Base-by-base conservation (phyloP, 2,797 vertebrate genomes). In the Nothura maculosa region DNA sequence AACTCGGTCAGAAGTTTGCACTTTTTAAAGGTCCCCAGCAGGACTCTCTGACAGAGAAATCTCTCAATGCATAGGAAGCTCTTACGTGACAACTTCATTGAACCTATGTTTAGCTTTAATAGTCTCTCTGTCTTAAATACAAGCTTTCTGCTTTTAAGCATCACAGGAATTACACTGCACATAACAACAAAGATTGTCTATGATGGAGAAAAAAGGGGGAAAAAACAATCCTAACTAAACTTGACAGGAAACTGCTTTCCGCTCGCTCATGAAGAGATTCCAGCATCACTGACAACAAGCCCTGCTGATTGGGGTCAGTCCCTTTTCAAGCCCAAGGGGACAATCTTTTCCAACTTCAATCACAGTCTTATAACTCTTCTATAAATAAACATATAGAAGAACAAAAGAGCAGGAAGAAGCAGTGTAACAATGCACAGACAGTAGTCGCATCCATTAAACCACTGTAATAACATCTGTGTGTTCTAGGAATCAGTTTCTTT, bases 271-370 rank as follows among this genome's bases (percentile, higher is more conserved):
- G 80, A 93, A 88, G 40, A 34, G 88, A 66, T 61, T 92, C 69
- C 80, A 61, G 54, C 40, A 91, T 69, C 89, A 94, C 78, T 93
- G 81, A 95, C 91, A 83, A 78, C 50, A 94, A 96, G 70, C 28
- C 67, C 83, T 76, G 82, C 75, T 96, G 92, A 95, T 89, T 94
- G 84, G 47, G 76, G 69, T 94, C 86, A 94, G 78, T 91, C 81
- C 58, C 48, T 96, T 96, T 89, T 85, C 79, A 96, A 95, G 89
- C 72, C 61, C 73, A 85, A 94, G 90, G 86, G 90, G 80, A 93
- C 40, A 17, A 11, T 91, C 40, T 91, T 86, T 79, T 96, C 94
- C 40, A 90, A 80, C 79, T 95, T 96, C 94, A 94, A 73, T 84
- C 60, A 95, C 45, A 82, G 50, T 77, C 81, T 48, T 57, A 87